These are phyloP conservation scores for Macropodus opercularis DNA, from an alignment of 2,797 vertebrate genomes.

Conservation along the genomic window DNA sequence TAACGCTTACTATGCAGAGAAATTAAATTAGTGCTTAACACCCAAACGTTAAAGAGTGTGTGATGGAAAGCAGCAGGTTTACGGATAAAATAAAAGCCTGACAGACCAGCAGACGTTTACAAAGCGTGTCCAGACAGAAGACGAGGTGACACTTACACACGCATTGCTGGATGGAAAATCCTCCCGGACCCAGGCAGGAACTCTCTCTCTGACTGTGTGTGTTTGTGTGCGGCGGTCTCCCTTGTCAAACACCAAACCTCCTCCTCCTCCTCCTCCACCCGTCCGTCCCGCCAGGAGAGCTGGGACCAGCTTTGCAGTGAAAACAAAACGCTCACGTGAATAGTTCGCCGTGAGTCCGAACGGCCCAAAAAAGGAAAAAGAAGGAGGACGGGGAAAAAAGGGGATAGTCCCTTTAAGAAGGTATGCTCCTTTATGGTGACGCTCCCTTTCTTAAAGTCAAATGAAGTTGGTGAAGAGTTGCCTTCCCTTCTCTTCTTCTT, in stretches of 20 bases:
- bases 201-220: slow-evolving; percentile 53
- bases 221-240: slow-evolving; percentile 43
- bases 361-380: slow-evolving; percentile 59
- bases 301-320: slow-evolving; percentile 44
- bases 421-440: slow-evolving; percentile 62
- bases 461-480: slow-evolving; percentile 42
- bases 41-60: too few species aligned
- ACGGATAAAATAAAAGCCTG: too few species aligned
- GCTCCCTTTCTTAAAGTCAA: slow-evolving; percentile 59
- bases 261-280: slow-evolving; percentile 29
- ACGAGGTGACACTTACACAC: slow-evolving; percentile 74
- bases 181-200: slow-evolving; percentile 49
- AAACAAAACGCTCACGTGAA: slow-evolving; percentile 74
- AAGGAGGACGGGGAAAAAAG: slow-evolving; percentile 29
- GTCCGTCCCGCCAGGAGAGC: slow-evolving; percentile 56
- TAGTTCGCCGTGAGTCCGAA: slow-evolving; percentile 53
- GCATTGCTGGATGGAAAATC: slow-evolving; percentile 71
- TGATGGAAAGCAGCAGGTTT: too few species aligned
- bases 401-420: slow-evolving; percentile 71
- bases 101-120: too few species aligned
- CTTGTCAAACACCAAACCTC: slow-evolving; percentile 61
- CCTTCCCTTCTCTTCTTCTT: slow-evolving; percentile 48
- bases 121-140: slow-evolving; percentile 35
- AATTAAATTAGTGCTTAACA: too few species aligned
- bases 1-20: too few species aligned